Base-by-base conservation (phyloP, 2,888 invertebrate species). In the Therioaphis trifolii region DNA sequence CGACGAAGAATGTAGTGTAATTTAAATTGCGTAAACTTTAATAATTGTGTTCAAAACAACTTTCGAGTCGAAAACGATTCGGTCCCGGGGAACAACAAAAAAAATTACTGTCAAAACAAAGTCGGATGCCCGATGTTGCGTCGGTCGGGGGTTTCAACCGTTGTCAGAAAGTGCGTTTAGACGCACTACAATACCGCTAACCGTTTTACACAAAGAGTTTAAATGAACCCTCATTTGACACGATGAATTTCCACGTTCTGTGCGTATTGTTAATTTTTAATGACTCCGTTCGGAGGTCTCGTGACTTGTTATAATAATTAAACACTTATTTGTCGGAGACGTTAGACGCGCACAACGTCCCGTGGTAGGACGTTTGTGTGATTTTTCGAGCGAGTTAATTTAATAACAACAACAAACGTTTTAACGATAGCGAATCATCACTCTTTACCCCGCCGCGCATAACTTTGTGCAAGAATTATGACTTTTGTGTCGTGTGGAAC, bases 21-120 rank as follows among this genome's bases (percentile, higher is more conserved):
- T 74, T 74, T 55, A 21, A 74, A 55, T 55, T 15, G n/a, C n/a
- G n/a, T 29, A 49, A 46, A 46, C 18, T 14, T 29, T 0, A 72
- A 49, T n/a, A 72, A 49, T n/a, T 35, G 52, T 35, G 72, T 35
- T 55, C 2, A 35, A 74, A 74, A 27, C n/a, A 29, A 35, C 72
- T 14, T 35, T 15, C 14, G 5, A 52, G 21, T 72, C 29, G 9
- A 52, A 52, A 55, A 72, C 35, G 21, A 55, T 35, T 35, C 2
- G 9, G 14, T 21, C 29, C 4, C 2, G 1, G 29, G 43, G 24
- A 52, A 58, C 24, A 58, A 46, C 46, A 15, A 43, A 69, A 43
- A 69, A 49, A 49, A 71, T 12, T 11, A 46, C 2, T 5, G 71
- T 72, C 29, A 72, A n/a, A 21, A 52, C 52, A 72, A 52, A 52